Evolutionary conservation across 2,888 invertebrate species (phyloP), one percentile per base, ranked within the genome.

Genomic region (Cactoblastis cactorum): DNA sequence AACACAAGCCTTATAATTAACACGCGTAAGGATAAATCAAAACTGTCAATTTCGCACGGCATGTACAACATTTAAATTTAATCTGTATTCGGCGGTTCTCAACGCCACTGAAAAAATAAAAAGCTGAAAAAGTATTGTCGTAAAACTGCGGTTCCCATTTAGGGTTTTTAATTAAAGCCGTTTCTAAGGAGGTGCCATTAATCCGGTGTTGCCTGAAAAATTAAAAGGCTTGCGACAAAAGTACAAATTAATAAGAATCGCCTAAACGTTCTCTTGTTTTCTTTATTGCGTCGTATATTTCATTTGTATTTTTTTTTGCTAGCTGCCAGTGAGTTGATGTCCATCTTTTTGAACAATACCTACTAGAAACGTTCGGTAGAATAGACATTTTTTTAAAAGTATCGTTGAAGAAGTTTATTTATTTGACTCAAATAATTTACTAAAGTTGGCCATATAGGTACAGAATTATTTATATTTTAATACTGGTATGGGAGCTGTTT

Each of bases 131-230:
- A 67, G 64, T 74, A 69, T 69, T 66, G 68, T 70, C 67, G 69
- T 74, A 69, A 77, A 75, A 78, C 70, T 66, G 71, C 66, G 74
- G 72, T 73, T 69, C 75, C 69, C 71, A 72, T 78, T 78, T 74
- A 74, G 69, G 74, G 74, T 71, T 82, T 80, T 83, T 83, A 82
- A 84, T 83, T 83, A 82, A 82, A 80, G 71, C 72, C 71, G 68
- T 68, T 69, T 65, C 61, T 61, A 60, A 64, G 68, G 63, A 72
- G 66, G 58, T 65, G 58, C 69, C 74, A 77, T 82, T 82, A 81
- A 82, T 81, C 77, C 74, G 70, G 63, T 74, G 81, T 76, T 80
- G 70, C 69, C 59, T 64, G 62, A 63, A 64, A 78, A 76, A 81
- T 79, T 77, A 78, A 76, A 77, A 74, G 69, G 65, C 63, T 57